Percentiles rank a stretch among this genome's conserved stretches.
Conservation (phyloP, 2,113 vertebrate species). For the Boulengeromyrus knoepffleri region DNA sequence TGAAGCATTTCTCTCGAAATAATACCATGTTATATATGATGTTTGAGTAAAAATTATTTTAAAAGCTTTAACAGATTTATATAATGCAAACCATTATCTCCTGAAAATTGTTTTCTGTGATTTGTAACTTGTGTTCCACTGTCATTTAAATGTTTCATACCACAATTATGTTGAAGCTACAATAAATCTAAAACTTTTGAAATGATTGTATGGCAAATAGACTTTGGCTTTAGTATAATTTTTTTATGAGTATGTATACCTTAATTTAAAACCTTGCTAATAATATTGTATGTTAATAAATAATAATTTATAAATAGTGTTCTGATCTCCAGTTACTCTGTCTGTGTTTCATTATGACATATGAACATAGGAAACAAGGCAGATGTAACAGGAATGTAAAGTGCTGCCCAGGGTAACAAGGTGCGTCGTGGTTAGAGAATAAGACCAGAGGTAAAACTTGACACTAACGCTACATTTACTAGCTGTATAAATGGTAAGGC, state of each 20-base stretch:
- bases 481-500: background rate
- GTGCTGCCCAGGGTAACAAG: background rate
- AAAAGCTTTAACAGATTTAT: background rate
- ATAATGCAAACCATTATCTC: background rate
- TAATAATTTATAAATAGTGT: background rate
- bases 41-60: background rate
- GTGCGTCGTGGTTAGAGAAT: background rate
- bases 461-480: background rate
- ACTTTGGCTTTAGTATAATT: background rate
- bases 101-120: background rate
- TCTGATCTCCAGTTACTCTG: background rate
- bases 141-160: background rate
- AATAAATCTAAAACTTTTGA: background rate
- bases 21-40: background rate
- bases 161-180: background rate
- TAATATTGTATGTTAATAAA: background rate
- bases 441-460: background rate
- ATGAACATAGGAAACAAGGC: background rate
- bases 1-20: background rate
- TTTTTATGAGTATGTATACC: background rate
- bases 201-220: background rate
- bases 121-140: background rate
- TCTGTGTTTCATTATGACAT: background rate
- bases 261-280: background rate
- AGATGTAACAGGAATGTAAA: background rate